Base-by-base conservation (phyloP, 2,797 vertebrate genomes). In the Carapus acus region DNA sequence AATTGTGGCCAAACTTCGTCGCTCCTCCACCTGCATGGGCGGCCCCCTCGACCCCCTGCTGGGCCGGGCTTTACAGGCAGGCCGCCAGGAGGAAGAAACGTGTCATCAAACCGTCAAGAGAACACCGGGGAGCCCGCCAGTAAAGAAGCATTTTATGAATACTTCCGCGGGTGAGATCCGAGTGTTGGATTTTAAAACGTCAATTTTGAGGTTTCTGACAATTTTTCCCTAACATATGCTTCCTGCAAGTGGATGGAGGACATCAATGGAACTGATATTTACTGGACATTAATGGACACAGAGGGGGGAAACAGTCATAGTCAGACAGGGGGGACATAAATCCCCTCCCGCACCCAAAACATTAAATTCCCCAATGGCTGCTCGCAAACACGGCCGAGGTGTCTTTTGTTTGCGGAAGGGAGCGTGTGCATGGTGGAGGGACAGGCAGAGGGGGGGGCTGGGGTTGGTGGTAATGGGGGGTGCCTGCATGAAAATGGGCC, bases 1-100 rank as follows among this genome's bases (percentile, higher is more conserved):
- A 86, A 86, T 65, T 86, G 83, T 51, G 63, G 67, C 74, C 81
- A 79, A 79, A 82, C 71, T 81, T 73, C 55, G 21, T 39, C 74
- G 64, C 67, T 69, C 38, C 54, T 67, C 59, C 62, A 60, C 6
- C 62, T 61, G 62, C 64, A 67, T 49, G 53, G 31, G 43, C 55
- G 61, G 47, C 24, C 24, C 24, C 24, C 20, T 17, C 0, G 62
- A 59, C 68, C 67, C 71, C 86, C 85, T 60, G 60, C 79, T 70
- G 83, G 67, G 80, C 66, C 22, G 43, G 54, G 33, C 65, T n/a
- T 51, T 54, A 62, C 49, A 68, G 57, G 55, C 52, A 31, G 44
- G 34, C 58, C 39, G 60, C 55, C 61, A 67, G 71, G 78, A 85
- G 77, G 82, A 85, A 82, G 80, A 75, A 58, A 54, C 79, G 50